Percentiles rank a stretch among this genome's conserved stretches.
Conservation (phyloP, 2,888 invertebrate species). For the Perithous albicinctus region DNA sequence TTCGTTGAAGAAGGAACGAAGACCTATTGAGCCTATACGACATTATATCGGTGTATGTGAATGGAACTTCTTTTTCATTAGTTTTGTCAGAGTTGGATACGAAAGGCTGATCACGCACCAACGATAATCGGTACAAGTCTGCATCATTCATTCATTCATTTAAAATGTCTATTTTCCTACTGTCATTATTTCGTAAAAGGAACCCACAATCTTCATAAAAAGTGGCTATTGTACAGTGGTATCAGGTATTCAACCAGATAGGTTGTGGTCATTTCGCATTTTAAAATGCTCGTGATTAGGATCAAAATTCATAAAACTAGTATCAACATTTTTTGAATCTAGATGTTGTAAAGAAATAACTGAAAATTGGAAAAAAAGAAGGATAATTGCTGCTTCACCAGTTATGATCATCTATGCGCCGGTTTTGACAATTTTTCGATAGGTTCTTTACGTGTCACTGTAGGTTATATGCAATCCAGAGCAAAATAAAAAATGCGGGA, state of each 20-base stretch:
- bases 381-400: too few relatives aligned
- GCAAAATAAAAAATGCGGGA: too few relatives aligned
- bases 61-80: background rate
- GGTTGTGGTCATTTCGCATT: background rate
- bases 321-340: too few relatives aligned
- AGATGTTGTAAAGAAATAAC: too few relatives aligned
- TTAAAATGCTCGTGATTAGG: too few relatives aligned
- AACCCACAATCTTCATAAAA: background rate
- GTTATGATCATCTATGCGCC: too few relatives aligned
- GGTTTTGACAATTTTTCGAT: too few relatives aligned
- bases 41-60: background rate
- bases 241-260: background rate
- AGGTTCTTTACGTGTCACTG: too few relatives aligned
- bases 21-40: background rate
- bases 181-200: background rate
- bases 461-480: too few relatives aligned
- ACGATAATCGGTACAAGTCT: background rate
- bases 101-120: background rate
- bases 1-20: slow-evolving; percentile 7
- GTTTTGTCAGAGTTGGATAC: background rate
- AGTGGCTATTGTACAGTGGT: background rate
- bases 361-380: too few relatives aligned
- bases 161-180: background rate
- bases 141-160: too few relatives aligned
- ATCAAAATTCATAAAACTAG: background rate